Evolutionary conservation across 2,888 invertebrate species (phyloP).

Genomic region (Melipona bicolor): DNA sequence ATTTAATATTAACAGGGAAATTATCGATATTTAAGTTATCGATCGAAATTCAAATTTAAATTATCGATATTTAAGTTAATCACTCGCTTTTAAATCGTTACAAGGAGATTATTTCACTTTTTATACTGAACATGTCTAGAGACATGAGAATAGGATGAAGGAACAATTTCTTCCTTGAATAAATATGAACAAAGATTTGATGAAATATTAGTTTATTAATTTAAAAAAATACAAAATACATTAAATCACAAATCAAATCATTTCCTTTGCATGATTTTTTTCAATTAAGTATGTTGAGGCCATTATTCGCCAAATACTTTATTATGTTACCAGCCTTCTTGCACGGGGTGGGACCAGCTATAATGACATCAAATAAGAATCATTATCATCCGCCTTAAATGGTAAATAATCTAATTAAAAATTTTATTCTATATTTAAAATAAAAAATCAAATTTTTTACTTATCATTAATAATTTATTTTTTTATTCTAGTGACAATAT

Average conservation of each 20-base stretch:
- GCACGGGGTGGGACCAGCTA: neutral
- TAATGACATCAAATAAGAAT: neutral
- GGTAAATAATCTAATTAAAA: neutral
- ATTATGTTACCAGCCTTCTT: neutral
- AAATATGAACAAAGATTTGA: neutral
- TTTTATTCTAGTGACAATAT: too few relatives aligned
- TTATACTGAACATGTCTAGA: neutral
- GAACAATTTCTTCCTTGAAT: neutral
- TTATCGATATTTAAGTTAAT: neutral
- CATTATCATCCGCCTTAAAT: neutral
- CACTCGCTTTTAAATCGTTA: too few relatives aligned
- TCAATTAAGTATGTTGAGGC: too few relatives aligned
- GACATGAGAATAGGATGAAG: neutral
- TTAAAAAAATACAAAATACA: neutral
- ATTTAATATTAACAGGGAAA: neutral
- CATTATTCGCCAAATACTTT: neutral
- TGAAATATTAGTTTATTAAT: neutral
- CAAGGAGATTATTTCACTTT: too few relatives aligned
- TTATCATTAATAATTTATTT: neutral
- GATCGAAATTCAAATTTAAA: neutral
- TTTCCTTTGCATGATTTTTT: neutral
- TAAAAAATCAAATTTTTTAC: neutral
- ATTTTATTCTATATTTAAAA: neutral
- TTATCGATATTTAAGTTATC: slow-evolving; percentile 1
- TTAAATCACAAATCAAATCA: neutral